These are phyloP conservation scores for Pollimyrus isidori DNA, from an alignment of 2,113 vertebrate genomes.

Conservation along the genomic window DNA sequence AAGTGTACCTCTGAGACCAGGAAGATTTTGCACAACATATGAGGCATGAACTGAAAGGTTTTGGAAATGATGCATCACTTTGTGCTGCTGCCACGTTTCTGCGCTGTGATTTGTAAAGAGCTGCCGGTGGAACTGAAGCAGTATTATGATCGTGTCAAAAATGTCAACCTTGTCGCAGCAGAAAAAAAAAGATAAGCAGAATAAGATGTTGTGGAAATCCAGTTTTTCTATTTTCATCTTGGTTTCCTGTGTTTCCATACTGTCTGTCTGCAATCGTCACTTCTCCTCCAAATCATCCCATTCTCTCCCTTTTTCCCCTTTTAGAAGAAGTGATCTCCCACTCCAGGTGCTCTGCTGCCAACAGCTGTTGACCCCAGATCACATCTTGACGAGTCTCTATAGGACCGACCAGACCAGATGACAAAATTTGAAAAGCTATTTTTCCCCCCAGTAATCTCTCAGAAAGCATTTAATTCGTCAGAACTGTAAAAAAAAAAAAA, in stretches of 20 bases:
- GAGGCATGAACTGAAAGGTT: neutral
- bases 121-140: neutral
- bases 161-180: slow-evolving; percentile 2
- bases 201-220: neutral
- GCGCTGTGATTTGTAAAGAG: neutral
- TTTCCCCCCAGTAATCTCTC: slow-evolving; percentile 38
- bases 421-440: slow-evolving; percentile 42
- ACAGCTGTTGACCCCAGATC: slow-evolving; percentile 45
- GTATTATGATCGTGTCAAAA: neutral
- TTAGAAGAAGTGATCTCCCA: slow-evolving; percentile 40
- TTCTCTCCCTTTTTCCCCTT: slow-evolving; percentile 6
- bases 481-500: neutral
- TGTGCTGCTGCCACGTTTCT: neutral
- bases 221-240: neutral
- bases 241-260: neutral
- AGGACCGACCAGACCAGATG: slow-evolving; percentile 37
- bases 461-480: slow-evolving; percentile 28
- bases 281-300: neutral
- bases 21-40: neutral
- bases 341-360: slow-evolving; percentile 52
- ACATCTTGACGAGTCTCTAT: slow-evolving; percentile 36
- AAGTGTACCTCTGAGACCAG: neutral
- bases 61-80: neutral
- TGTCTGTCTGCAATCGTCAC: neutral
- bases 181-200: neutral